These are phyloP conservation scores for Anarrhichthys ocellatus DNA, from an alignment of 2,113 vertebrate species.

Conservation along the genomic window DNA sequence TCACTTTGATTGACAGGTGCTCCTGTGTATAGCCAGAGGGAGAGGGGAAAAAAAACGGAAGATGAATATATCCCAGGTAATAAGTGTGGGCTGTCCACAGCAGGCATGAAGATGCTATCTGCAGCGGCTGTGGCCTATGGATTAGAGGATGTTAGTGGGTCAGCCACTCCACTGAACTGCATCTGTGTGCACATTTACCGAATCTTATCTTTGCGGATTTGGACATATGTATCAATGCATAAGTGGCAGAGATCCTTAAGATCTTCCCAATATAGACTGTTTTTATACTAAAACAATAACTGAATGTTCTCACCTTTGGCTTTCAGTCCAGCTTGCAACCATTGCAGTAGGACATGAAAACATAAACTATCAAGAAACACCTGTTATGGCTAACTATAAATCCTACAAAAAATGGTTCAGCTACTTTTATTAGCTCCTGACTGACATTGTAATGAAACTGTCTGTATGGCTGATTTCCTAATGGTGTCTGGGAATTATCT, in stretches of 20 bases:
- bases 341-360: background rate
- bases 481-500: conserved; percentile 6
- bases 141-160: conserved; percentile 73
- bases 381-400: background rate
- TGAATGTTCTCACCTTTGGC: background rate
- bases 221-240: background rate
- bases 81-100: conserved; percentile 75
- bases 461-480: conserved; percentile 23
- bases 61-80: conserved; percentile 84
- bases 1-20: conserved; percentile 82
- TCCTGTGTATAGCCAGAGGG: conserved; percentile 78
- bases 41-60: conserved; percentile 70
- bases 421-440: conserved; percentile 1
- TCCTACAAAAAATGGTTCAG: conserved; percentile 1
- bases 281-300: background rate
- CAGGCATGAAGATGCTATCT: conserved; percentile 75
- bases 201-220: conserved; percentile 13
- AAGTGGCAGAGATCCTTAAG: background rate
- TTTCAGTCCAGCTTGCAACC: background rate
- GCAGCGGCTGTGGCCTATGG: conserved; percentile 56
- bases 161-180: conserved; percentile 36
- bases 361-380: background rate
- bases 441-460: background rate
- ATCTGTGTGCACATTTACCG: conserved; percentile 27
- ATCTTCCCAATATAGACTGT: background rate